These are phyloP conservation scores for Drymodes brunneopygia DNA, from an alignment of 2,113 vertebrate species.

Conservation along the genomic window DNA sequence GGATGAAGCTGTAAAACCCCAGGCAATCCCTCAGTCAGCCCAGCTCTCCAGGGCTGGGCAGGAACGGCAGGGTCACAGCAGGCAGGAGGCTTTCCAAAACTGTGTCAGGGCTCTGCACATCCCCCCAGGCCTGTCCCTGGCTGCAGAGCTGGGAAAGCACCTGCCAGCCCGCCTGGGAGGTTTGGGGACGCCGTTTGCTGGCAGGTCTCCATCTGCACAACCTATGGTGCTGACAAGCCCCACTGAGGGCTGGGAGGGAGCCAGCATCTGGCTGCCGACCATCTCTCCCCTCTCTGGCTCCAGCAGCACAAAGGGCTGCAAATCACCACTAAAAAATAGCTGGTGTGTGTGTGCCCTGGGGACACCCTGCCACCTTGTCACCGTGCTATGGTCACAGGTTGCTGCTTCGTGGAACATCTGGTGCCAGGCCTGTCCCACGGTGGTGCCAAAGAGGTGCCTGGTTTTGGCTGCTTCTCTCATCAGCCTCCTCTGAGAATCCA, in stretches of 20 bases:
- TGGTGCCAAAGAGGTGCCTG: background rate
- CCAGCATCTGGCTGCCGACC: background rate
- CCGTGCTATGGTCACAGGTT: accelerated
- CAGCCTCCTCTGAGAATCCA: background rate
- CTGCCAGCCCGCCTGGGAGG: conserved; percentile 33
- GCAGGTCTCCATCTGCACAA: conserved; percentile 25
- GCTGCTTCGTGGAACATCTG: background rate
- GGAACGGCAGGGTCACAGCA: background rate
- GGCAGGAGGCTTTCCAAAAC: background rate
- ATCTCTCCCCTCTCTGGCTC: background rate
- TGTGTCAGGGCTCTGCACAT: background rate
- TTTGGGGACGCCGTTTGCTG: background rate
- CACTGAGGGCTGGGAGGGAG: background rate
- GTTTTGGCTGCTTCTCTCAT: background rate
- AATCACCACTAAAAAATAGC: background rate
- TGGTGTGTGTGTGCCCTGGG: background rate
- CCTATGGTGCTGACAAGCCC: conserved; percentile 36
- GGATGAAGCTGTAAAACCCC: background rate
- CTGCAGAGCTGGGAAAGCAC: background rate
- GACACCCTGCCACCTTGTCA: background rate
- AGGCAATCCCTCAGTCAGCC: background rate
- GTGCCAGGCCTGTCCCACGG: background rate
- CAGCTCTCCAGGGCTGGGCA: background rate
- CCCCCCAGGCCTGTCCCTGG: background rate
- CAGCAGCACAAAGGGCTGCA: background rate